Conservation (phyloP, 2,113 vertebrate genomes). For the Pachyramphus minor region DNA sequence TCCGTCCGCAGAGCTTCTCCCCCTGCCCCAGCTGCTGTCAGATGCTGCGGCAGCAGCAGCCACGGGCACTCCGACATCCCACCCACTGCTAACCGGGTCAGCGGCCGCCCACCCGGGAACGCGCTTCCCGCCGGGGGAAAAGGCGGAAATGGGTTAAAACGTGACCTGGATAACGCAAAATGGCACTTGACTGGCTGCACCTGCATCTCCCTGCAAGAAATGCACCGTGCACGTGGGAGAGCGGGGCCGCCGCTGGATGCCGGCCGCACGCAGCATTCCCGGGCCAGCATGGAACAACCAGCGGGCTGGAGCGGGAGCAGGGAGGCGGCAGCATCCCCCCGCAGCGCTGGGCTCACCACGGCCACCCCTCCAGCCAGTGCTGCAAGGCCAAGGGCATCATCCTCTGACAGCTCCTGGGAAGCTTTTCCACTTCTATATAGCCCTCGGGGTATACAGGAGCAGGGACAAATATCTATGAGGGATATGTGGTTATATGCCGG, state of each 20-base stretch:
- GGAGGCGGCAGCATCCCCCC: neutral
- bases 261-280: neutral
- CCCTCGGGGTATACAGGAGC: neutral
- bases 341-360: neutral
- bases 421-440: neutral
- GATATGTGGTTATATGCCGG: neutral
- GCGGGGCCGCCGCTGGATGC: neutral
- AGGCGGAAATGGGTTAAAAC: neutral
- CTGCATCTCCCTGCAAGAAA: neutral
- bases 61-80: neutral
- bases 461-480: neutral
- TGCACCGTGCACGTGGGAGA: neutral
- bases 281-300: neutral
- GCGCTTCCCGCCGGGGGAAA: accelerated
- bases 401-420: neutral
- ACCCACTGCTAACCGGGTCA: neutral
- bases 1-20: neutral
- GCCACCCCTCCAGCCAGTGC: neutral
- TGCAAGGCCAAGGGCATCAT: neutral
- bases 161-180: neutral
- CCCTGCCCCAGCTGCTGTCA: neutral
- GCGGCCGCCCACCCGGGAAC: neutral
- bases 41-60: neutral
- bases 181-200: neutral
- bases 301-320: neutral